Base-by-base conservation (phyloP, 2,797 vertebrate genomes). In the Poeciliopsis presidionis region DNA sequence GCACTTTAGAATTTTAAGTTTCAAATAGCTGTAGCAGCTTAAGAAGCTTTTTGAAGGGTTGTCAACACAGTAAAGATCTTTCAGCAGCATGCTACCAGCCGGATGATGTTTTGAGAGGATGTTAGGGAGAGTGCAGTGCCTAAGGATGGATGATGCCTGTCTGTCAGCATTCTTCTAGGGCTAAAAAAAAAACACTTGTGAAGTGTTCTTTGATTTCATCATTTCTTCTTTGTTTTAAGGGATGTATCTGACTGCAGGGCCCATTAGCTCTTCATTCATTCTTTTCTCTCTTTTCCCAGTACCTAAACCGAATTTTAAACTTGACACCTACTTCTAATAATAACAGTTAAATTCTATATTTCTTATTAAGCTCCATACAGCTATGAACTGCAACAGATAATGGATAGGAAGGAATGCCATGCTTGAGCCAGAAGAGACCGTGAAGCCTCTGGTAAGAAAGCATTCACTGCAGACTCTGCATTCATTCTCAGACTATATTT, bases 91-190 rank as follows among this genome's bases (percentile, higher is more conserved):
- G 49, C 72, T 13, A 71, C 67, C 79, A 85, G 84, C 75, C 86
- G 91, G 91, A 89, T 89, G 85, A 86, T n/a, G 3, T 72, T 84
- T 89, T 89, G 87, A 86, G 74, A 74, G 72, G 78, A 46, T 78
- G 65, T 81, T 84, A 71, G 65, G 3, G 57, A 79, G 83, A 82
- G 79, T 86, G 84, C 43, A 18, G 33, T 74, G 84, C 78, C 83
- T 86, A 0, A 72, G 79, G 81, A 74, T 72, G 73, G 80, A 89
- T 83, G 39, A 77, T 75, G 81, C 88, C 80, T 78, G 81, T 88
- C 84, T 78, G 72, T 88, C 87, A 89, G 82, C 86, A 87, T 84
- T 86, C 74, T 83, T 76, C 72, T n/a, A 12, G 51, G 63, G 30
- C 59, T 30, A 67, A 74, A 25, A 49, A 16, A 30, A 49, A 18